A percentile compares a stretch with the other conserved stretches of the same genome.
Evolutionary conservation across 2,888 invertebrate genomes (phyloP).

Genomic region (Colostygia pectinataria): DNA sequence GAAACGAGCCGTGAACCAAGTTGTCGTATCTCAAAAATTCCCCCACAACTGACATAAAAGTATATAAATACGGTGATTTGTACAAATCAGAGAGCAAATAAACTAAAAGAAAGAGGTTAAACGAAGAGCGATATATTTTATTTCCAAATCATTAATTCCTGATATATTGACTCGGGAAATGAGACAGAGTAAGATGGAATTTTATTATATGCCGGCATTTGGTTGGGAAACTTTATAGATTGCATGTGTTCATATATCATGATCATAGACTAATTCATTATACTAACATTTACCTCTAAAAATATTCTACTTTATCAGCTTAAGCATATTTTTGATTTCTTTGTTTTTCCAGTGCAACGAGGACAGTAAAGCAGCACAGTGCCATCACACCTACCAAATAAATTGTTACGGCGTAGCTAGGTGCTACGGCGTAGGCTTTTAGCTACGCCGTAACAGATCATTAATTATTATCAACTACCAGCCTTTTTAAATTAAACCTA

Average conservation of each 20-base stretch:
- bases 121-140: constrained; percentile 66
- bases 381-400: too few species aligned
- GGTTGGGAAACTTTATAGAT: neutral
- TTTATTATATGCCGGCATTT: constrained; percentile 13
- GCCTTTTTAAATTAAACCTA: too few species aligned
- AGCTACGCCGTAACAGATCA: too few species aligned
- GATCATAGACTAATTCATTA: neutral
- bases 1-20: constrained; percentile 17
- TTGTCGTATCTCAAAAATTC: constrained; percentile 19
- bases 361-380: too few species aligned
- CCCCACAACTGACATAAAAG: constrained; percentile 32
- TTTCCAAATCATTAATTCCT: constrained; percentile 69
- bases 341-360: too few species aligned
- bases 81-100: constrained; percentile 60
- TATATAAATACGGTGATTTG: constrained; percentile 47
- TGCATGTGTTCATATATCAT: neutral
- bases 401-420: too few species aligned
- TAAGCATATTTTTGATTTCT: too few species aligned
- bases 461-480: too few species aligned
- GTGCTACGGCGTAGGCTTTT: too few species aligned
- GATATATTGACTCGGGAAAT: constrained; percentile 62
- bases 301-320: too few species aligned
- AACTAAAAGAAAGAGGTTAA: constrained; percentile 56
- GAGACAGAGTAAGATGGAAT: constrained; percentile 28
- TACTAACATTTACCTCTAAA: neutral